These are phyloP conservation scores for Phaethon lepturus DNA, from an alignment of 2,113 vertebrate species.

Conservation along the genomic window DNA sequence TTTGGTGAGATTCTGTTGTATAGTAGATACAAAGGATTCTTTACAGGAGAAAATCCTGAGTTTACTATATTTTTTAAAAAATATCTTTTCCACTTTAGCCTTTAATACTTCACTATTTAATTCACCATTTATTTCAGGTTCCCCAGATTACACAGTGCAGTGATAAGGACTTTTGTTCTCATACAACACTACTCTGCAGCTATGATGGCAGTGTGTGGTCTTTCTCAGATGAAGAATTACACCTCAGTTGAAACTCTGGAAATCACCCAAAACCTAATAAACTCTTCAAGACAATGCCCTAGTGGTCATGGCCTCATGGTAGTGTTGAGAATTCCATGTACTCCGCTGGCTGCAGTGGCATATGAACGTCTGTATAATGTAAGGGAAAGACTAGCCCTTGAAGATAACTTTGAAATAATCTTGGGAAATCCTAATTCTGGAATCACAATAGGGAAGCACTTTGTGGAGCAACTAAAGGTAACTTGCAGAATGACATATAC, in stretches of 20 bases:
- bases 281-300: conserved; percentile 85
- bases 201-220: conserved; percentile 89
- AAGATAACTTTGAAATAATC: conserved; percentile 93
- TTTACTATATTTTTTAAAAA: not conserved
- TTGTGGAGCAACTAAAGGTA: conserved; percentile 92
- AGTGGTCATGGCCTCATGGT: conserved; percentile 95
- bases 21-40: not conserved
- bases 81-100: not conserved
- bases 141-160: conserved; percentile 91
- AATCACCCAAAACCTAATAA: conserved; percentile 91
- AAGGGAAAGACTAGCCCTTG: conserved; percentile 88
- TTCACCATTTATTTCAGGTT: conserved; percentile 82
- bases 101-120: conserved; percentile 1
- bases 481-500: not conserved
- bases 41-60: not conserved
- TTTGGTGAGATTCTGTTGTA: not conserved
- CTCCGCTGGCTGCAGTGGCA: conserved; percentile 88
- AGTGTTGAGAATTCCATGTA: conserved; percentile 91
- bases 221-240: conserved; percentile 90
- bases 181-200: conserved; percentile 95
- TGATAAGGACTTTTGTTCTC: conserved; percentile 93
- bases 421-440: conserved; percentile 86
- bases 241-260: conserved; percentile 96
- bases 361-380: conserved; percentile 89
- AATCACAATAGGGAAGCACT: conserved; percentile 87